A percentile compares a stretch with the other conserved stretches of the same genome.
Evolutionary conservation across 2,113 vertebrate genomes (phyloP).

Genomic region (Galeopterus variegatus): DNA sequence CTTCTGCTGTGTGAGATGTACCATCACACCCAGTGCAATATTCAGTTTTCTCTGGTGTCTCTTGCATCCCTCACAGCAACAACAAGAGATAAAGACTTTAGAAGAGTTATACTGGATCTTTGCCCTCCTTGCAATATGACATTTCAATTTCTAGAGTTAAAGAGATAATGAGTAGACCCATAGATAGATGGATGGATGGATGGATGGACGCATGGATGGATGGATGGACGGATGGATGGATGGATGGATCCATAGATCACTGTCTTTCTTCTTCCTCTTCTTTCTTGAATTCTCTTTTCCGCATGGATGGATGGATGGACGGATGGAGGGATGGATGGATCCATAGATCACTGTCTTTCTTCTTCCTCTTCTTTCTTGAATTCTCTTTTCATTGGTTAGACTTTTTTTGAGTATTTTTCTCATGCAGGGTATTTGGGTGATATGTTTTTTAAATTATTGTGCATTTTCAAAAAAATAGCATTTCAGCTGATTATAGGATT

Average conservation of each 20-base stretch:
- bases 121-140: neutral
- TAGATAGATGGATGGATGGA: accelerated
- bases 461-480: neutral
- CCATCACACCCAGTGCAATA: neutral
- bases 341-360: neutral
- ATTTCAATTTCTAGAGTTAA: neutral
- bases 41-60: neutral
- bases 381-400: neutral
- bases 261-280: neutral
- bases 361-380: neutral
- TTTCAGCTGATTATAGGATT: neutral
- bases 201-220: too few relatives aligned
- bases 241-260: neutral
- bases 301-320: accelerated
- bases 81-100: neutral
- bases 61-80: neutral
- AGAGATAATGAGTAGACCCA: neutral
- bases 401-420: neutral
- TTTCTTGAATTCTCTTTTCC: neutral
- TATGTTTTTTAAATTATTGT: neutral
- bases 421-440: neutral
- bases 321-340: neutral
- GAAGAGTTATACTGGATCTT: neutral
- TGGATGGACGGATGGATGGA: neutral
- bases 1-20: neutral